Evolutionary conservation across 2,888 invertebrate species (phyloP), one percentile per base, ranked within the genome.

Genomic region (Cheilosia vernalis): DNA sequence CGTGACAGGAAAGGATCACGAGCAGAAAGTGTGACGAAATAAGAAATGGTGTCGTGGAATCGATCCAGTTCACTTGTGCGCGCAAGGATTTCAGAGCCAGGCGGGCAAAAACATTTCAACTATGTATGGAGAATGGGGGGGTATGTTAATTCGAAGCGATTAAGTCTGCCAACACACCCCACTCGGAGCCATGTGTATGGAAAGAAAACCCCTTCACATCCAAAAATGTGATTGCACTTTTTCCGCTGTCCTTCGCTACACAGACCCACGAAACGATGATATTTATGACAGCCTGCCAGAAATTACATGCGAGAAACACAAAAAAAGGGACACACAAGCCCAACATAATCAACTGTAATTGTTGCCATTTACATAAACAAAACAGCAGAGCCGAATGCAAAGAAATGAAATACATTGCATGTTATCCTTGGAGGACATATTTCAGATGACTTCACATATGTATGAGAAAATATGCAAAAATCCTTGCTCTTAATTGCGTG

Each of bases 1-100:
- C 72, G 85, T 73, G 85, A 85, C 85, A 85, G 66, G 81, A 76
- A 85, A 81, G 81, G 85, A 85, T 85, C 85, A 85, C 49, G 77
- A 77, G 72, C 83, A 84, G 84, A 87, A 77, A 85, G 69, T 87
- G 87, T 87, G 87, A 87, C 80, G 84, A 85, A 87, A 85, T 77
- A 81, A 87, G 84, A 87, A 80, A 80, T 81, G 69, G 40, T 55
- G 63, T 10, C 4, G 42, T 51, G 64, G 55, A 77, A 85, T 81
- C 85, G 81, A 77, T 85, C 85, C 85, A 76, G 76, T 85, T 55
- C 76, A 79, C 83, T 83, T 83, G 78, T 78, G 73, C 73, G 44
- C 33, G 30, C 66, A 70, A 58, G 82, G 77, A 82, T 66, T 82
- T 82, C 49, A 56, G 51, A 37, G 37, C 4, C 67, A 63, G 63